phyloP scores from a whole-genome alignment of 1,140 invertebrate genomes.

The Coptotermes formosanus region DNA sequence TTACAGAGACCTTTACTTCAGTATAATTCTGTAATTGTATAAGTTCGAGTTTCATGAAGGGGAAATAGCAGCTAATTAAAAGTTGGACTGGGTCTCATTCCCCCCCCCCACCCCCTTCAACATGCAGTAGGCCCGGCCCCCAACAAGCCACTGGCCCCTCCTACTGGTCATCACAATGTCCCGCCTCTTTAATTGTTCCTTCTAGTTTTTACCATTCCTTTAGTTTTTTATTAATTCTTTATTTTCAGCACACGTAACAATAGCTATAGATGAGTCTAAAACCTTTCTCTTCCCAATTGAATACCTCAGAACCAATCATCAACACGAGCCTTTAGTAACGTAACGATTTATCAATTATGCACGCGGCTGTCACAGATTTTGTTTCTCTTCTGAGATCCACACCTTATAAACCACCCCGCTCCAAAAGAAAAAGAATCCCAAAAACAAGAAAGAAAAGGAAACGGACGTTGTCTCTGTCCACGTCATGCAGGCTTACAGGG shows the following conservation, averaged over 20 bases:
- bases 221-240: neutral
- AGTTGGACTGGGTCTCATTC: neutral
- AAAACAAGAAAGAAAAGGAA: no score
- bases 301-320: neutral
- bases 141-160: neutral
- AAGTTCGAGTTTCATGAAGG: neutral
- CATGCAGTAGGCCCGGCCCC: neutral
- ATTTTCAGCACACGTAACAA: neutral
- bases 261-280: neutral
- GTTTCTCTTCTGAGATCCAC: no score
- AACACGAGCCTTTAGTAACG: neutral
- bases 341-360: no score
- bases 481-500: no score
- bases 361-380: no score
- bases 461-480: no score
- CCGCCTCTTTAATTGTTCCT: slow-evolving; percentile 9
- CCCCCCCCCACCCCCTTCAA: neutral
- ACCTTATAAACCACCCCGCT: no score
- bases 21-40: neutral
- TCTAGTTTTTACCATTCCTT: neutral
- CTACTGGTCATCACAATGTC: neutral
- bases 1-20: neutral
- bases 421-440: no score
- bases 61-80: slow-evolving; percentile 17
- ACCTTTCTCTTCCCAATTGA: neutral